These are phyloP conservation scores for Acanthopagrus latus DNA, from an alignment of 2,797 vertebrate species.

Conservation along the genomic window DNA sequence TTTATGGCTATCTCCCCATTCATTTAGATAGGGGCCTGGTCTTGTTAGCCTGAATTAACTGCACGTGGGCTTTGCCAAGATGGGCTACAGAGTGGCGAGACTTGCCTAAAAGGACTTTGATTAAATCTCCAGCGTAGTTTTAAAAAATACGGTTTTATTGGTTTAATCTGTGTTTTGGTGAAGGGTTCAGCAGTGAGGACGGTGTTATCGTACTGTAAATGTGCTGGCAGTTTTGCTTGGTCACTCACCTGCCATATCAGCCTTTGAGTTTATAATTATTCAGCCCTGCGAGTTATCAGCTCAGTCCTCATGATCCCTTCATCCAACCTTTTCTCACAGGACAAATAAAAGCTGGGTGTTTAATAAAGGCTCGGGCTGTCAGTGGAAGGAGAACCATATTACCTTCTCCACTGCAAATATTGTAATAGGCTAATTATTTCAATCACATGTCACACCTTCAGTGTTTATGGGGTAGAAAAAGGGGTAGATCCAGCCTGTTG, in stretches of 20 bases:
- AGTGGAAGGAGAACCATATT: slow-evolving; percentile 5
- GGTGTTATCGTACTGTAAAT: background rate
- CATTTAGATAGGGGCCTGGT: no score
- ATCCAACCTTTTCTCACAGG: slow-evolving; percentile 23
- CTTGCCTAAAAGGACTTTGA: no score
- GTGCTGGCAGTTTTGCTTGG: background rate
- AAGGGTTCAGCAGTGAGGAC: background rate
- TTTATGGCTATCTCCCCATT: no score
- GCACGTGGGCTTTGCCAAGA: no score
- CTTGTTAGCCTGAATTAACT: no score
- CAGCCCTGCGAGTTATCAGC: slow-evolving; percentile 31
- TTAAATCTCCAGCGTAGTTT: background rate
- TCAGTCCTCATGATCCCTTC: slow-evolving; percentile 29
- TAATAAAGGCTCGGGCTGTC: slow-evolving; percentile 30
- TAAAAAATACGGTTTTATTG: background rate
- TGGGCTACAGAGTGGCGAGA: no score
- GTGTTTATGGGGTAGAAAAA: background rate
- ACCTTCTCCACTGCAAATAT: background rate
- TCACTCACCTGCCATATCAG: slow-evolving; percentile 4
- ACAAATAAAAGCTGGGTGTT: slow-evolving; percentile 35
- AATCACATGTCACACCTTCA: slow-evolving; percentile 6
- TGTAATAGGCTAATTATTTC: slow-evolving; percentile 1
- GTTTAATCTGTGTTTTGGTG: background rate
- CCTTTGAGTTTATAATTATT: slow-evolving; percentile 7
- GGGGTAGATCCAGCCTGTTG: background rate